Percentiles rank a stretch among this genome's conserved stretches.
Evolutionary conservation across 2,888 invertebrate genomes (phyloP).

Genomic region (Trypoxylon attenuatum): DNA sequence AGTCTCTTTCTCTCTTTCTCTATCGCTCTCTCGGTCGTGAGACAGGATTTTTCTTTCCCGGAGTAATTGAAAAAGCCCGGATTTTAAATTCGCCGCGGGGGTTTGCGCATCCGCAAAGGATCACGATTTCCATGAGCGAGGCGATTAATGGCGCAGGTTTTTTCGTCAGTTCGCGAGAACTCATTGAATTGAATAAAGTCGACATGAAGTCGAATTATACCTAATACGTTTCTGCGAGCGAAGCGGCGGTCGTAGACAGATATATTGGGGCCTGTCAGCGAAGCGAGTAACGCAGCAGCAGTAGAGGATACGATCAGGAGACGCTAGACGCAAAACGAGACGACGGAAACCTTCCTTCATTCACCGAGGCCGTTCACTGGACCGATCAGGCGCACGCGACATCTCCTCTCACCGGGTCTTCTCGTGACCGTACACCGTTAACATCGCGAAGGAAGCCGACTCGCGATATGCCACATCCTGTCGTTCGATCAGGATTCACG

Average conservation of each 20-base stretch:
- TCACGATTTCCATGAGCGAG: constrained; percentile 33
- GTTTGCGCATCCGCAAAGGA: too few relatives aligned
- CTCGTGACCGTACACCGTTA: constrained; percentile 53
- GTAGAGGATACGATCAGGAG: constrained; percentile 36
- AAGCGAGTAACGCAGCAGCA: too few relatives aligned
- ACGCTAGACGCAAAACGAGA: constrained; percentile 44
- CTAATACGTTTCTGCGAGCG: constrained; percentile 32
- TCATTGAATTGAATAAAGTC: constrained; percentile 43
- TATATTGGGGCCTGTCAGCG: constrained; percentile 35
- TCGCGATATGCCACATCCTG: constrained; percentile 22
- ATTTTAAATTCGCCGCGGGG: too few relatives aligned
- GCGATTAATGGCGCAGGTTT: too few relatives aligned
- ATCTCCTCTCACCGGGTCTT: constrained; percentile 37
- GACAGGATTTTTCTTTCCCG: too few relatives aligned
- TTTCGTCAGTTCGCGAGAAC: constrained; percentile 11
- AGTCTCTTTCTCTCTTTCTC: background rate
- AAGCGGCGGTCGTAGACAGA: constrained; percentile 31
- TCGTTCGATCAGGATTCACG: constrained; percentile 26
- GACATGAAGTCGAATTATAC: constrained; percentile 36
- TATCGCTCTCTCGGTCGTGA: too few relatives aligned
- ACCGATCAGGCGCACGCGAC: constrained; percentile 42
- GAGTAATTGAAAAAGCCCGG: too few relatives aligned
- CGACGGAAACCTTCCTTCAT: constrained; percentile 41
- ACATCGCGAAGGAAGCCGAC: constrained; percentile 47
- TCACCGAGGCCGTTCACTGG: constrained; percentile 26